phyloP scores from a whole-genome alignment of 2,113 vertebrate species.

The Zeus faber region DNA sequence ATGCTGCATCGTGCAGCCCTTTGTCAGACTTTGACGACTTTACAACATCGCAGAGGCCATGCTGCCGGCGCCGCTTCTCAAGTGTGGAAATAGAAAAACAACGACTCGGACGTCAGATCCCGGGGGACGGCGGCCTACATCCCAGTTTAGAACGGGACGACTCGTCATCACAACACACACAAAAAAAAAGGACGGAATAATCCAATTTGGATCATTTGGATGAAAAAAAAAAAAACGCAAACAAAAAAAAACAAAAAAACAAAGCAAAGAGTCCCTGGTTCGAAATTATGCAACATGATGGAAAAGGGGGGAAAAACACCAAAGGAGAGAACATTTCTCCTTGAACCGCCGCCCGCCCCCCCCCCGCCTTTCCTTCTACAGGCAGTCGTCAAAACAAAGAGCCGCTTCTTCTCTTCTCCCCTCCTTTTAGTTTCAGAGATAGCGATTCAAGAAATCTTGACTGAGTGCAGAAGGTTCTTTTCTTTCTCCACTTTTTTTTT shows the following conservation, averaged over 20 bases:
- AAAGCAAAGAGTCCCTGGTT: too few species aligned
- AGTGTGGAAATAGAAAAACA: not conserved
- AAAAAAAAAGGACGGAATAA: not conserved
- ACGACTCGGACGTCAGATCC: not conserved
- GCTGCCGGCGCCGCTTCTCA: not conserved
- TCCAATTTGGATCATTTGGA: not conserved
- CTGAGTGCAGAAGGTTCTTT: too few species aligned
- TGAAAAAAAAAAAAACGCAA: not conserved
- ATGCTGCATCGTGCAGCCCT: constrained; percentile 10
- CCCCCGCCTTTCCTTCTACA: too few species aligned
- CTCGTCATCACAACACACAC: not conserved
- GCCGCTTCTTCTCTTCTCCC: constrained; percentile 2
- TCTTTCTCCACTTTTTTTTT: too few species aligned
- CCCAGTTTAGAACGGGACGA: not conserved
- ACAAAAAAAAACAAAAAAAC: not conserved
- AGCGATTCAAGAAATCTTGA: too few species aligned
- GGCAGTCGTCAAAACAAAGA: constrained; percentile 23
- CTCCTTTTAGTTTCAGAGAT: too few species aligned
- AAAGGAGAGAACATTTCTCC: constrained; percentile 15
- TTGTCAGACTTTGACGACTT: constrained; percentile 25
- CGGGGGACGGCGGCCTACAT: not conserved
- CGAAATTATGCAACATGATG: too few species aligned
- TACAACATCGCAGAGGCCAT: not conserved
- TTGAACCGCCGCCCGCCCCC: too few species aligned
- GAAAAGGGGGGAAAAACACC: too few species aligned